These are phyloP conservation scores for Globodera ellingtonae DNA, from an alignment of 1,140 invertebrate genomes.

Conservation along the genomic window DNA sequence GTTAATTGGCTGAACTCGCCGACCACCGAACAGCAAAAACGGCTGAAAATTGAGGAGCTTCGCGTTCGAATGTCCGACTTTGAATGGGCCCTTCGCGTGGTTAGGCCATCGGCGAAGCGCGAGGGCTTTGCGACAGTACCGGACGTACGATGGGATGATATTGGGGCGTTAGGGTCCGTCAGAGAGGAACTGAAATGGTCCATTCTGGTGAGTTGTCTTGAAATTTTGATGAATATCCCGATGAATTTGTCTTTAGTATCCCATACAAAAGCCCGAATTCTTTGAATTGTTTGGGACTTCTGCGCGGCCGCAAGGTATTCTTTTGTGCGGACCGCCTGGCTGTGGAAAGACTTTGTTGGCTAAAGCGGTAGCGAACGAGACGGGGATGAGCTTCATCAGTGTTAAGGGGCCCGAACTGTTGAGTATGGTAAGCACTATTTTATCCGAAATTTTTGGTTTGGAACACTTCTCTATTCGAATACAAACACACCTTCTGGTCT, in stretches of 20 bases:
- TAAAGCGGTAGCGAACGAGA: slow-evolving; percentile 87
- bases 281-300: slow-evolving; percentile 78
- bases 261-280: slow-evolving; percentile 81
- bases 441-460: too few species aligned
- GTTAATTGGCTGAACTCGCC: slow-evolving; percentile 48
- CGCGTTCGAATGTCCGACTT: slow-evolving; percentile 54
- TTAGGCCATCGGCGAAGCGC: slow-evolving; percentile 88
- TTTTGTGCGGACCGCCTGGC: slow-evolving; percentile 89
- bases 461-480: too few species aligned
- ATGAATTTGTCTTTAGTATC: slow-evolving; percentile 71
- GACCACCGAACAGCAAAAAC: neutral
- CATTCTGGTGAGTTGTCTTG: slow-evolving; percentile 74
- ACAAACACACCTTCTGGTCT: too few species aligned
- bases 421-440: slow-evolving; percentile 83
- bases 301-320: slow-evolving; percentile 78
- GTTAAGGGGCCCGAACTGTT: slow-evolving; percentile 94
- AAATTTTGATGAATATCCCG: neutral
- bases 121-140: slow-evolving; percentile 97
- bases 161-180: slow-evolving; percentile 86
- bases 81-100: slow-evolving; percentile 75
- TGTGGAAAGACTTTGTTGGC: slow-evolving; percentile 63
- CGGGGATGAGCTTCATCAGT: slow-evolving; percentile 92
- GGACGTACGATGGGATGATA: slow-evolving; percentile 93
- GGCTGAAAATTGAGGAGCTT: slow-evolving; percentile 4
- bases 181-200: slow-evolving; percentile 84